A percentile compares a stretch with the other conserved stretches of the same genome.
These are phyloP conservation scores for Phodopus roborovskii DNA, from an alignment of 2,113 vertebrate genomes.

Conservation along the genomic window DNA sequence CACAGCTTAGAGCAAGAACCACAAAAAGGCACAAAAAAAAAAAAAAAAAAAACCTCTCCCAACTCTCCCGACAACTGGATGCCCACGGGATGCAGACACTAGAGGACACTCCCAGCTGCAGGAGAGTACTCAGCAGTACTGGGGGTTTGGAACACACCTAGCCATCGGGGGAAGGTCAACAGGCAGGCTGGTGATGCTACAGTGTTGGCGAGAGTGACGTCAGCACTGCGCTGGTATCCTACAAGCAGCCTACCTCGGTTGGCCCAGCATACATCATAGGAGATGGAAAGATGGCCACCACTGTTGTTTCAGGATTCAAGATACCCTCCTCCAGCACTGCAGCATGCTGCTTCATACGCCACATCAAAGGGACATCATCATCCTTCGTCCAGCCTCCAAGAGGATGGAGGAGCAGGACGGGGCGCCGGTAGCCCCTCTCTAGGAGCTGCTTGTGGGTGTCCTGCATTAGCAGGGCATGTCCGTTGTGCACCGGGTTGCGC, in stretches of 20 bases:
- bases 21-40: background rate
- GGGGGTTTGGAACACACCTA: background rate
- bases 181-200: fast-evolving
- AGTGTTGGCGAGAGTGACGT: background rate
- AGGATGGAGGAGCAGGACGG: conserved; percentile 95
- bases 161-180: background rate
- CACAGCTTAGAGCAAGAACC: background rate
- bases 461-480: conserved; percentile 97
- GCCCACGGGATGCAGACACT: too few relatives aligned
- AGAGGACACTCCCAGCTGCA: background rate
- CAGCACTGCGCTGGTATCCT: background rate
- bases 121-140: background rate
- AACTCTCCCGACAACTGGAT: background rate
- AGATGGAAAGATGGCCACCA: conserved; percentile 98
- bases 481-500: conserved; percentile 98
- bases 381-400: conserved; percentile 99
- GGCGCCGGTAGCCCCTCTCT: conserved; percentile 95
- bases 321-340: conserved; percentile 96
- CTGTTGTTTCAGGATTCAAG: conserved; percentile 92
- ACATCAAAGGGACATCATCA: conserved; percentile 95
- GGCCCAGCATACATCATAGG: conserved; percentile 99
- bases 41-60: background rate
- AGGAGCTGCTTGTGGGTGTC: conserved; percentile 96
- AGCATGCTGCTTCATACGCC: conserved; percentile 98
- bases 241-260: conserved; percentile 91